A percentile compares a stretch with the other conserved stretches of the same genome.
Evolutionary conservation across 2,113 vertebrate species (phyloP).

Genomic region (Silurus glanis): DNA sequence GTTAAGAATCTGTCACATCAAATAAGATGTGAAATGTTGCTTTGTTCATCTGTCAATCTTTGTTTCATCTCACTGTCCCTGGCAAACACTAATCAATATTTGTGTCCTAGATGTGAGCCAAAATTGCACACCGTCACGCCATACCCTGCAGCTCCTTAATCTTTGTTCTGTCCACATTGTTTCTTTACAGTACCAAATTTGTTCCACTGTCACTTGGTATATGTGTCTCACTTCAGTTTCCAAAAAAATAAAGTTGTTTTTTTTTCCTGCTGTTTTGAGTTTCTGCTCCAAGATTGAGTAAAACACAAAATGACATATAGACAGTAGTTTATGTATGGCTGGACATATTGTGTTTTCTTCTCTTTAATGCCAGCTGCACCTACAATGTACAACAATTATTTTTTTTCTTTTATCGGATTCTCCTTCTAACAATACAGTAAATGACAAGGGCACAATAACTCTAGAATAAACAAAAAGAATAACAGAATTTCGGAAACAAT

Average conservation of each 20-base stretch:
- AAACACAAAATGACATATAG: neutral
- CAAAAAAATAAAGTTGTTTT: conserved; percentile 4
- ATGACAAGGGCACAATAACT: conserved; percentile 27
- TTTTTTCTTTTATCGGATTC: neutral
- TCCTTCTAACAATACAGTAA: conserved; percentile 59
- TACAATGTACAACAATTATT: neutral
- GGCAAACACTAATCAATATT: conserved; percentile 76
- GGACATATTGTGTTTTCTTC: neutral
- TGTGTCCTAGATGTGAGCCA: conserved; percentile 73
- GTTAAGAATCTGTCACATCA: conserved; percentile 57
- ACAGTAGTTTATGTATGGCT: neutral
- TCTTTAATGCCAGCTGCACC: conserved; percentile 14
- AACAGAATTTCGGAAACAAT: conserved; percentile 7
- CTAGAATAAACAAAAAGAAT: conserved; percentile 4
- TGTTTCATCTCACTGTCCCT: conserved; percentile 65
- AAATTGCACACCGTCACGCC: conserved; percentile 59
- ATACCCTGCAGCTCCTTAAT: conserved; percentile 44
- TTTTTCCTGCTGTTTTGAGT: conserved; percentile 7
- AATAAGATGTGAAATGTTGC: conserved; percentile 41
- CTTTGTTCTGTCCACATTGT: conserved; percentile 59
- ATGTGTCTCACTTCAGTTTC: conserved; percentile 47
- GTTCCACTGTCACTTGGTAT: conserved; percentile 63
- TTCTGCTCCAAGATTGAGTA: neutral
- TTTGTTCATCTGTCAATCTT: conserved; percentile 73
- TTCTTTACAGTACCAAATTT: conserved; percentile 56